Evolutionary conservation across 2,888 invertebrate species (phyloP).

Genomic region (Andrena trimmerana): DNA sequence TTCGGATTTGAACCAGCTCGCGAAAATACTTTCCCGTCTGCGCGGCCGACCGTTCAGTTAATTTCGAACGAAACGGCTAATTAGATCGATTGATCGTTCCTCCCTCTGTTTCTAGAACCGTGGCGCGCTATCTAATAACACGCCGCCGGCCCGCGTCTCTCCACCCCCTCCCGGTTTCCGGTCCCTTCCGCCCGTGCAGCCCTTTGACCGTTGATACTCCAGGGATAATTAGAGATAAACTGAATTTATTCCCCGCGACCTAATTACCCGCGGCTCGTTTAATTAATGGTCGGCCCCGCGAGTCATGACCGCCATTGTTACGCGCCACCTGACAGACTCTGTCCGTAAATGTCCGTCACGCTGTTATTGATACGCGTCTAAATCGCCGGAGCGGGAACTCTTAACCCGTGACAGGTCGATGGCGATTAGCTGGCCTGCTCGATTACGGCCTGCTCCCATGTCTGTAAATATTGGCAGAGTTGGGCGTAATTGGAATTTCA

Average conservation of each 20-base stretch:
- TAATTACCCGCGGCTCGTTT: conserved; percentile 75
- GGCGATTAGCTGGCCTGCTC: conserved; percentile 26
- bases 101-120: conserved; percentile 64
- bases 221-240: conserved; percentile 75
- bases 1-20: background rate
- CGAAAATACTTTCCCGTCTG: background rate
- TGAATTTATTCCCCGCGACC: conserved; percentile 76
- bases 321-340: conserved; percentile 67
- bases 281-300: conserved; percentile 75
- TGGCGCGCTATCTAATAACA: conserved; percentile 66
- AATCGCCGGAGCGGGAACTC: conserved; percentile 41
- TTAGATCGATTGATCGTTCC: conserved; percentile 72
- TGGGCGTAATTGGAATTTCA: background rate
- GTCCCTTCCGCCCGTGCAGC: conserved; percentile 46
- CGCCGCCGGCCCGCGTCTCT: background rate
- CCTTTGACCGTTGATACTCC: conserved; percentile 68
- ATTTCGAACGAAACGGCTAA: conserved; percentile 58
- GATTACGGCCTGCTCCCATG: background rate
- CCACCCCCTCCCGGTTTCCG: background rate
- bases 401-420: conserved; percentile 34
- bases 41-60: conserved; percentile 32
- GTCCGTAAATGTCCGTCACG: conserved; percentile 54
- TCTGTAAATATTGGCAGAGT: conserved; percentile 2
- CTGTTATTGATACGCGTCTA: conserved; percentile 61
- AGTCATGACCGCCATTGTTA: conserved; percentile 74